Percentiles rank a stretch among this genome's conserved stretches.
These are phyloP conservation scores for Pangasius macronema DNA, from an alignment of 2,797 vertebrate species.

Conservation along the genomic window DNA sequence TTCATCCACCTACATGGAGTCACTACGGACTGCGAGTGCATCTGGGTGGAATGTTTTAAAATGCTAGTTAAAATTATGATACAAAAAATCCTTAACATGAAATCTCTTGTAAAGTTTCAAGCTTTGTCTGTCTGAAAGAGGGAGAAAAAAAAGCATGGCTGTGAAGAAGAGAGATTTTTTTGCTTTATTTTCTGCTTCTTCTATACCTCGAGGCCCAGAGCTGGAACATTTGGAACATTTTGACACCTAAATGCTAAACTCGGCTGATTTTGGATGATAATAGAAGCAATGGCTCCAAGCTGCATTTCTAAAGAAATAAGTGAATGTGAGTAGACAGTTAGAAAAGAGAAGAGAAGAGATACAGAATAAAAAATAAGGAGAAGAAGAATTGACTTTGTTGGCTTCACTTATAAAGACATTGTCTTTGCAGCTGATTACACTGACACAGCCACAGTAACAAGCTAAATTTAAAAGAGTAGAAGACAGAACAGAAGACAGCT, in stretches of 20 bases:
- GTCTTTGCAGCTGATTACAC: not conserved
- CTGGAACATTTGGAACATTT: constrained; percentile 76
- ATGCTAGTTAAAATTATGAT: constrained; percentile 18
- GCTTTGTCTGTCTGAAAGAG: not conserved
- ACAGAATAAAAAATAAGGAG: not conserved
- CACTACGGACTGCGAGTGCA: not conserved
- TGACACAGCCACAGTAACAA: not conserved
- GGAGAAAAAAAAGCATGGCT: not conserved
- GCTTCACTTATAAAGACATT: not conserved
- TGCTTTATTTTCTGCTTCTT: constrained; percentile 57
- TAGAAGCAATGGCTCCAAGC: constrained; percentile 75
- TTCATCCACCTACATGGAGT: constrained; percentile 16
- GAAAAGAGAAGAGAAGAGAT: not conserved
- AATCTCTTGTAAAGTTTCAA: not conserved
- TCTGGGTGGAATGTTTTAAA: constrained; percentile 12
- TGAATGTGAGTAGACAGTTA: constrained; percentile 78
- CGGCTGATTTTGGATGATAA: constrained; percentile 81
- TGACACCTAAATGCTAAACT: constrained; percentile 81
- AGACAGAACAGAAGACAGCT: constrained; percentile 17
- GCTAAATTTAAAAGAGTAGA: constrained; percentile 48
- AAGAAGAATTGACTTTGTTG: not conserved
- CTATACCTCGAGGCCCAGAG: constrained; percentile 71
- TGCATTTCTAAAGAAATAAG: constrained; percentile 69
- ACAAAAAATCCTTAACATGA: not conserved
- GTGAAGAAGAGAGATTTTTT: not conserved